Evolutionary conservation across 2,888 invertebrate species (phyloP), one percentile per base, ranked within the genome.

Genomic region (Bhutanitis thaidina): DNA sequence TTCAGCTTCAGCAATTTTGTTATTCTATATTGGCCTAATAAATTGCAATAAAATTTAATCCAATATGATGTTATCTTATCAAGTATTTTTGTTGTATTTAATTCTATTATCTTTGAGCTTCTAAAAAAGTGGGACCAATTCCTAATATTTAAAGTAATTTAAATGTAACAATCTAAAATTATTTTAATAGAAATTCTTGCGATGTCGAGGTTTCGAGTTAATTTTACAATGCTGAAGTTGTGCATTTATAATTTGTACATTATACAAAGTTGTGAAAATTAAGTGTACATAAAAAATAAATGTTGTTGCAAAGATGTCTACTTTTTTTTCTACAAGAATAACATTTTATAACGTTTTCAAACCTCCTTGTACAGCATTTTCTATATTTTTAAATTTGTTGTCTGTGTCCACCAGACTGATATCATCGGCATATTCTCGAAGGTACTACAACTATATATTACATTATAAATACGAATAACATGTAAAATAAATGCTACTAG

Each of bases 221-320:
- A 62, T 73, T 81, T 83, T 87, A 79, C 83, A 81, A 86, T 87
- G 87, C 87, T 87, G 87, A 86, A 83, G 85, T 88, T 88, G 88
- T 89, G 89, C 89, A 88, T 89, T 88, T 89, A 88, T 81, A 85
- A 83, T 84, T 86, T 85, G 86, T 86, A 86, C 84, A 81, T 76
- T 83, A 79, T 83, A 80, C 83, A 83, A 83, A 77, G 67, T 71
- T 77, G 70, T 68, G 64, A 69, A 80, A 75, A 77, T 74, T 77
- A 75, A 81, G 81, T 89, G 85, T 88, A 86, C 82, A 86, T 83
- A 80, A 73, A 80, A 82, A 86, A 84, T 88, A 88, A 87, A 88
- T 86, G 86, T 86, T 87, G 82, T 83, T 86, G 73, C 76, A 64
- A 75, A 62, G 56, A 54, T 59, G 56, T 49, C 2, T 47, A 39